phyloP scores from a whole-genome alignment of 1,140 invertebrate species.

The Antheraea pernyi region DNA sequence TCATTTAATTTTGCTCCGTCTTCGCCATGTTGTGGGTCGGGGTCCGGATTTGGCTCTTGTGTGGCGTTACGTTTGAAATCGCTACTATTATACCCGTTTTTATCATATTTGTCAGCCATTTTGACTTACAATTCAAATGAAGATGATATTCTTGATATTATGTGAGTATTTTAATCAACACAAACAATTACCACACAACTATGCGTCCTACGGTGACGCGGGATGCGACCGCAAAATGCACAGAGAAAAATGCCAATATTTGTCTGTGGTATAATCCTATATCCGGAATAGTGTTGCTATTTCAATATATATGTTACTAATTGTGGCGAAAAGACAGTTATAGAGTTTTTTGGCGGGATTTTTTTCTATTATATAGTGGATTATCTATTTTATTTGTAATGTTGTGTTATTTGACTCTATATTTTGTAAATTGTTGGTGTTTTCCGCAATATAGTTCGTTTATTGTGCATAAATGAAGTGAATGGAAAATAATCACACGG shows the following conservation, averaged over 20 bases:
- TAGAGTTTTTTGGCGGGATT: too few species aligned
- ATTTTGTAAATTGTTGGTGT: too few species aligned
- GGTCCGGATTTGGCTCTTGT: slow-evolving; percentile 40
- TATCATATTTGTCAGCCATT: slow-evolving; percentile 63
- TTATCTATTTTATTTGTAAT: too few species aligned
- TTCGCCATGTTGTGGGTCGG: slow-evolving; percentile 76
- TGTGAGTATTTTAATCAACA: not conserved
- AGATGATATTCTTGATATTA: not conserved
- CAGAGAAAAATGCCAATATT: not conserved
- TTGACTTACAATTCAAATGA: slow-evolving; percentile 10
- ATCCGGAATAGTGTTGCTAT: not conserved
- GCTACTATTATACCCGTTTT: slow-evolving; percentile 77
- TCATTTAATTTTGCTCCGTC: slow-evolving; percentile 77
- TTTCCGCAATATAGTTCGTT: too few species aligned
- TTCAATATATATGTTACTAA: not conserved
- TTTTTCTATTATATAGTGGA: too few species aligned
- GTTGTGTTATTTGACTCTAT: too few species aligned
- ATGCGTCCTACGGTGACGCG: slow-evolving; percentile 7
- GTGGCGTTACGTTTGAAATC: slow-evolving; percentile 79
- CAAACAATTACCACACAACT: slow-evolving; percentile 3
- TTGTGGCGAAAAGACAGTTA: too few species aligned
- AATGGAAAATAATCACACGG: too few species aligned
- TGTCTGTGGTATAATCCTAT: not conserved
- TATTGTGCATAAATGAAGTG: too few species aligned
- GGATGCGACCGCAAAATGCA: not conserved